Evolutionary conservation across 2,888 invertebrate genomes (phyloP), one percentile per base, ranked within the genome.

Genomic region (Conops quadrifasciatus): DNA sequence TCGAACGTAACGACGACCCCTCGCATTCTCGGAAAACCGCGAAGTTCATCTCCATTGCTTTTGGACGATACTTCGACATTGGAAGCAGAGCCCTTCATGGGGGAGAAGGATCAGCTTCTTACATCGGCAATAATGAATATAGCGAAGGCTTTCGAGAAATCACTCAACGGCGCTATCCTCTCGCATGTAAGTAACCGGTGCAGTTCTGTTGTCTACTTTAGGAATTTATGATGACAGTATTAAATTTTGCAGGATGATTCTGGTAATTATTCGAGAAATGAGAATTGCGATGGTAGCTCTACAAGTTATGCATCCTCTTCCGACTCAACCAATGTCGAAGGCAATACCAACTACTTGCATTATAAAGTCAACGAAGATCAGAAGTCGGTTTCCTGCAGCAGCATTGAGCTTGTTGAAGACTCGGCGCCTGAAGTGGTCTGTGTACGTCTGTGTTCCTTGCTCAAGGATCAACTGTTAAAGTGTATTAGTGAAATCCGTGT

Each of bases 401-500:
- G 80, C 53, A 79, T 82, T 67, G 82, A 84, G 49, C 76, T 83
- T 21, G 71, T 80, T 72, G 78, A 79, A 77, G 77, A 79, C 77
- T 67, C 85, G 78, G 73, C 78, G 51, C 78, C 80, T 0, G 82
- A 82, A 67, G 76, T 90, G 80, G 90, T 91, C 9, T 93, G 93
- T 84, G 90, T 92, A 72, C 92, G 92, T 79, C 88, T 95, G 15
- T 92, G 94, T 82, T 91, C 92, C 1, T 88, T 94, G 75, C 91
- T 95, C 67, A 93, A 93, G 85, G 89, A 91, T 53, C 93, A 94
- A 78, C 88, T 95, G 76, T 89, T 92, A 67, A 90, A 93, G 77
- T 94, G 93, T 2, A 92, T 94, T 79, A 90, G 92, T 0, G 93
- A 94, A 36, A 80, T 85, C n/a, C 74, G 78, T 15, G 76, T 77